A percentile compares a stretch with the other conserved stretches of the same genome.
Evolutionary conservation across 2,888 invertebrate genomes (phyloP).

Genomic region (Coelopa pilipes): DNA sequence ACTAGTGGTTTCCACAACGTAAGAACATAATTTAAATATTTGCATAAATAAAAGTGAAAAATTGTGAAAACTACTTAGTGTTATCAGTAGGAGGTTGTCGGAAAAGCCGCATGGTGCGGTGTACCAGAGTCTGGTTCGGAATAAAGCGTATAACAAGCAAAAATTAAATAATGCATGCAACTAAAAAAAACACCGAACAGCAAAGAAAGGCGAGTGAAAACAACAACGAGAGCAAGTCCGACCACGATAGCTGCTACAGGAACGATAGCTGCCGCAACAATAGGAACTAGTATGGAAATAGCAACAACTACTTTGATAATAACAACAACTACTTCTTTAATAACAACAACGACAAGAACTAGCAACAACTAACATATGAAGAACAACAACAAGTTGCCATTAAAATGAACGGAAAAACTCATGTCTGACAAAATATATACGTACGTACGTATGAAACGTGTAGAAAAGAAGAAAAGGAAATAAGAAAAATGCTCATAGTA

Average conservation of each 20-base stretch:
- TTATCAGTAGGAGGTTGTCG: neutral
- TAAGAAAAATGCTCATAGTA: too few relatives aligned
- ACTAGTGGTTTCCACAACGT: neutral
- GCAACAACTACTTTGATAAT: neutral
- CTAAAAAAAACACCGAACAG: neutral
- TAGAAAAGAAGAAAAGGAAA: neutral
- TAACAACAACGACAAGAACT: too few relatives aligned
- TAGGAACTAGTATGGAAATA: neutral
- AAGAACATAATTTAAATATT: constrained; percentile 10
- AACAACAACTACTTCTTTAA: too few relatives aligned
- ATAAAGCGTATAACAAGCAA: constrained; percentile 26
- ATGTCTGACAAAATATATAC: constrained; percentile 2
- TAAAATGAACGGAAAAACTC: constrained; percentile 2
- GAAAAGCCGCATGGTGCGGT: neutral
- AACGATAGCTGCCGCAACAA: neutral
- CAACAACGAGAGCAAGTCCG: neutral
- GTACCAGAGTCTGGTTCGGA: neutral
- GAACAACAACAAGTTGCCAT: neutral
- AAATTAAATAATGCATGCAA: constrained; percentile 33
- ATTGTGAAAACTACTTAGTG: constrained; percentile 19
- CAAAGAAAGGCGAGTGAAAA: neutral
- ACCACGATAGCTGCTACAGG: neutral
- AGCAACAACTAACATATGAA: too few relatives aligned
- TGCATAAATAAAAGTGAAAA: constrained; percentile 14
- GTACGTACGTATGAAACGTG: neutral